Conservation (phyloP, 2,113 vertebrate genomes). For the Periophthalmus modestus region DNA sequence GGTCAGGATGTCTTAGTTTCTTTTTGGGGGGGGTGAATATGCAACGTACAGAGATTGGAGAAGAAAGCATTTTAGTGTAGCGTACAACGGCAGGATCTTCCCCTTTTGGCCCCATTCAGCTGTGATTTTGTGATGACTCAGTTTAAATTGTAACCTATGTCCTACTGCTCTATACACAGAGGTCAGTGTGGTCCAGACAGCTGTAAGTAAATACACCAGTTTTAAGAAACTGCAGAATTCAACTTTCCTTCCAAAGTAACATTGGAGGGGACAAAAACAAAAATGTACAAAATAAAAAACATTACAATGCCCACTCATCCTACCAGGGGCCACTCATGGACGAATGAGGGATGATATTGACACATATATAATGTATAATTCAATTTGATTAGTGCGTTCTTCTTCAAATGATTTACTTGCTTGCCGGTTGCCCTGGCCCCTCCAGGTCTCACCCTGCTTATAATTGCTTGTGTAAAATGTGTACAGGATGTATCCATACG, state of each 20-base stretch:
- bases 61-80: too few species aligned
- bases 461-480: neutral
- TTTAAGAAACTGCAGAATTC: neutral
- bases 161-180: neutral
- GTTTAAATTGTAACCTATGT: neutral
- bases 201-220: neutral
- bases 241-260: neutral
- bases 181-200: neutral
- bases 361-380: neutral
- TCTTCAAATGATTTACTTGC: neutral
- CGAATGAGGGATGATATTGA: neutral
- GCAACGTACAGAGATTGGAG: neutral
- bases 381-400: neutral
- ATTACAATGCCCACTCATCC: neutral
- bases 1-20: neutral
- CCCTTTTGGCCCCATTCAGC: neutral
- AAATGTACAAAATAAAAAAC: too few species aligned
- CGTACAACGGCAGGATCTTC: neutral
- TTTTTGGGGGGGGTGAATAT: neutral
- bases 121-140: slow-evolving; percentile 3
- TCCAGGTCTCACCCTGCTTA: neutral
- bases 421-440: neutral
- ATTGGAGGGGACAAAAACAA: neutral
- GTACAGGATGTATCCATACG: neutral
- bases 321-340: neutral